These are phyloP conservation scores for Sphecodes monilicornis DNA, from an alignment of 2,888 invertebrate genomes.

Conservation along the genomic window DNA sequence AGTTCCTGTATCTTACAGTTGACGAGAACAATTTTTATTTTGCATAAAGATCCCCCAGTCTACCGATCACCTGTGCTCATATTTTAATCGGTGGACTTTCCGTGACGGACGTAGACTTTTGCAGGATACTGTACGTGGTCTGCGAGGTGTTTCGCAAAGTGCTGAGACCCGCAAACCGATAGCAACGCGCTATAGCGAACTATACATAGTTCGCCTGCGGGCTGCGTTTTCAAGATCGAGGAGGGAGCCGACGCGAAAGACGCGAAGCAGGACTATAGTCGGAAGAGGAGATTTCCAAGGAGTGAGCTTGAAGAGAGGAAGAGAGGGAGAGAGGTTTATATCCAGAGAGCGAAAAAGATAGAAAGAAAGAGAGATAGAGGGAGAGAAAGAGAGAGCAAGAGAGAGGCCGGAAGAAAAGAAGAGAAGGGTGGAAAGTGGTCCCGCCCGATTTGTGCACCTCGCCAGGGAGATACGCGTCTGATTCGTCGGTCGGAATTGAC, in stretches of 20 bases:
- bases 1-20: no score
- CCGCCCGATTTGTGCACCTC: constrained; percentile 81
- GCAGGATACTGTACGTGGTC: neutral
- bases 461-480: constrained; percentile 78
- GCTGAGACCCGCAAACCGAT: neutral
- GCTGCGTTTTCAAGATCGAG: constrained; percentile 30
- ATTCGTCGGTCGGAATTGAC: constrained; percentile 82
- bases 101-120: neutral
- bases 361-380: constrained; percentile 5
- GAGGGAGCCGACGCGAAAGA: constrained; percentile 43
- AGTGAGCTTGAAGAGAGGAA: neutral
- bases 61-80: no score
- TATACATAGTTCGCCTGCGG: neutral
- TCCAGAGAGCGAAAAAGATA: neutral
- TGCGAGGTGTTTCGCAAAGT: constrained; percentile 47
- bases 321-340: neutral
- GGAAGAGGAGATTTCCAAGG: constrained; percentile 34
- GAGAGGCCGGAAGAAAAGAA: constrained; percentile 34
- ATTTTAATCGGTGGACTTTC: no score
- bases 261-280: constrained; percentile 23
- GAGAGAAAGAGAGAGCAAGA: constrained; percentile 17
- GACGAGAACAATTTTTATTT: no score
- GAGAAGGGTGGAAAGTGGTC: constrained; percentile 68
- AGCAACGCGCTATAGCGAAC: constrained; percentile 12
- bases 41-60: no score